Percentiles rank a stretch among this genome's conserved stretches.
Conservation (phyloP, 2,888 invertebrate species). For the Pristionchus maxplancki region DNA sequence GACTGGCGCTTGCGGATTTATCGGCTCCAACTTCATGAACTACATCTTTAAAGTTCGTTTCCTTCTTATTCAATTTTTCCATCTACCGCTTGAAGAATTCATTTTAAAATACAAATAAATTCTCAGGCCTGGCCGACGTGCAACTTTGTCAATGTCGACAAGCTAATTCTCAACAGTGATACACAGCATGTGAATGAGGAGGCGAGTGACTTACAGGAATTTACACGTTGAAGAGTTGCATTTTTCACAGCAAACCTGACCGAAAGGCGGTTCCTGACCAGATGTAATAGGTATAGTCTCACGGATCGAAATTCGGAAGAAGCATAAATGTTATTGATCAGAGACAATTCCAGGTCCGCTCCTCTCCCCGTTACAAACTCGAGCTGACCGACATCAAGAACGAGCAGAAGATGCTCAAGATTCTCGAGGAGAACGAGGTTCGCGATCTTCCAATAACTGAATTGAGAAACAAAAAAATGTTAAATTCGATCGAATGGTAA, state of each 20-base stretch:
- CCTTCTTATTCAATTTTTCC: neutral
- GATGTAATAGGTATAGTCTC: neutral
- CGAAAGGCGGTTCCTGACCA: no score
- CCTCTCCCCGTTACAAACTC: conserved; percentile 70
- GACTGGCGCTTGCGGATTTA: conserved; percentile 77
- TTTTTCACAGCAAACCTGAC: neutral
- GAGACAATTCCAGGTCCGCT: conserved; percentile 57
- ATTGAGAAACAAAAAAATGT: no score
- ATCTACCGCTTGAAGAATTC: no score
- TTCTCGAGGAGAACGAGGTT: conserved; percentile 69
- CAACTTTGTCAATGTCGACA: conserved; percentile 75
- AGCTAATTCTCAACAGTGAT: conserved; percentile 75
- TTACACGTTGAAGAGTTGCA: no score
- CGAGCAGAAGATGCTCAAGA: conserved; percentile 62
- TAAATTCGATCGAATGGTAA: no score
- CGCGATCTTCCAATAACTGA: no score
- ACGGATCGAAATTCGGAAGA: neutral
- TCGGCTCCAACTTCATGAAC: conserved; percentile 76
- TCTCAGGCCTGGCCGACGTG: conserved; percentile 69
- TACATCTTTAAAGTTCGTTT: conserved; percentile 61
- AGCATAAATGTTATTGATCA: no score
- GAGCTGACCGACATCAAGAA: conserved; percentile 74
- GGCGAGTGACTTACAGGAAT: conserved; percentile 50
- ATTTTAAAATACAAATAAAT: no score
- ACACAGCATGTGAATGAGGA: conserved; percentile 68